phyloP scores from a whole-genome alignment of 37 sponge, comb jelly and placozoan genomes.

The Hexactinellida sp. region DNA sequence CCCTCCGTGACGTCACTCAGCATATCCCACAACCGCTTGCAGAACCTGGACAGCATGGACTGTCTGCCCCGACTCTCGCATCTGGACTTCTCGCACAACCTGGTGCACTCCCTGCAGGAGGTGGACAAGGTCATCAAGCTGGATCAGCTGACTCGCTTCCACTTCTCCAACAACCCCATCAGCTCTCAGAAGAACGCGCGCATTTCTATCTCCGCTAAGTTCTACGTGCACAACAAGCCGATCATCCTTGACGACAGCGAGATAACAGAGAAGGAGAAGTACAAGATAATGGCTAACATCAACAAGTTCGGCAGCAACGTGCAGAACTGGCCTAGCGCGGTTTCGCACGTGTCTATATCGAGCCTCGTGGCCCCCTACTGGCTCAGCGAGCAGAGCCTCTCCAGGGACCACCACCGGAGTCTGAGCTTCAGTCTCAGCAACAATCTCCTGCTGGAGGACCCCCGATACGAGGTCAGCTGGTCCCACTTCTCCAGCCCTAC shows the following conservation, averaged over 20 bases:
- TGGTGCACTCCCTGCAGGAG: neutral
- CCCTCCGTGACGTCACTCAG: slow-evolving; percentile 35
- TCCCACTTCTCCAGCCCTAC: neutral
- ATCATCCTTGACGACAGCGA: neutral
- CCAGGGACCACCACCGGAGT: neutral
- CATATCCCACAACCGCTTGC: slow-evolving; percentile 47
- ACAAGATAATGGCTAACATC: neutral
- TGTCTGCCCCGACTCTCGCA: neutral
- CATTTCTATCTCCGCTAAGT: neutral
- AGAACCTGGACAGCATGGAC: slow-evolving; percentile 31
- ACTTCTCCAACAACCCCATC: neutral
- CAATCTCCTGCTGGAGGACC: neutral
- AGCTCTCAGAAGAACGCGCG: neutral
- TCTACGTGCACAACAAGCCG: neutral
- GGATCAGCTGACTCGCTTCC: neutral
- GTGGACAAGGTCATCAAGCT: neutral
- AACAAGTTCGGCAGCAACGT: neutral
- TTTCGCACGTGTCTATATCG: neutral
- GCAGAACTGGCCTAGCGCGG: neutral
- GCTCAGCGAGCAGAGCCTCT: neutral
- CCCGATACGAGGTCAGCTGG: neutral
- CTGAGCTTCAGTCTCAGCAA: neutral
- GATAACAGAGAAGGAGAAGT: slow-evolving; percentile 2
- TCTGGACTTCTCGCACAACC: slow-evolving; percentile 3
- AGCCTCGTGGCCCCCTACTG: neutral